Conservation (phyloP, 2,797 vertebrate species). For the Tinamus major region DNA sequence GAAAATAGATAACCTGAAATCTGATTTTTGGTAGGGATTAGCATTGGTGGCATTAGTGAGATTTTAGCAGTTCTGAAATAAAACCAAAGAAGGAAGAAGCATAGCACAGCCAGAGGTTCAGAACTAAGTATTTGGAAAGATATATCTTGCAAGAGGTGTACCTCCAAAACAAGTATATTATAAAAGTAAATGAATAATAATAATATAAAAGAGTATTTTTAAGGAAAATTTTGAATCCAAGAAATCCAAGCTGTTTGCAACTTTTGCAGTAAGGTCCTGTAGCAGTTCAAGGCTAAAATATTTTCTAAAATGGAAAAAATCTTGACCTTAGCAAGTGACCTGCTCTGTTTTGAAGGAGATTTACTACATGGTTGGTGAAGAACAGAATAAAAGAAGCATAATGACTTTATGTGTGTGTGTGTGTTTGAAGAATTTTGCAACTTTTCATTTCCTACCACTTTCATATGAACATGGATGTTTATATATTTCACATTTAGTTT, state of each 20-base stretch:
- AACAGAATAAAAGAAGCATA: neutral
- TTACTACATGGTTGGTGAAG: neutral
- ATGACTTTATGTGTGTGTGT: neutral
- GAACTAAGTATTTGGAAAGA: neutral
- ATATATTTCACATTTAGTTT: neutral
- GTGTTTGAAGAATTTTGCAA: neutral
- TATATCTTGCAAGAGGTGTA: neutral
- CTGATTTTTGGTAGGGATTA: neutral
- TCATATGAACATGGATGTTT: neutral
- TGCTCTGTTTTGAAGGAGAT: neutral
- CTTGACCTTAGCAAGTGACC: neutral
- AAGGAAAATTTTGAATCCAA: neutral
- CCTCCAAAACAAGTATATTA: neutral
- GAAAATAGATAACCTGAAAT: neutral
- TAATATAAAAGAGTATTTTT: neutral
- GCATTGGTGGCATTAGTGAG: neutral
- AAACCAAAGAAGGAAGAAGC: neutral
- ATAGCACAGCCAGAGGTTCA: neutral
- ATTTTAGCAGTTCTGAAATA: neutral
- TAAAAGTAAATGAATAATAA: neutral
- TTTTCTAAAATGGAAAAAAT: slow-evolving; percentile 7
- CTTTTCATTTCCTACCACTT: neutral
- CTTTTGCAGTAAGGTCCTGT: neutral
- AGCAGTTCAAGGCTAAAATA: neutral
- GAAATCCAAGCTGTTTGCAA: neutral